Percentiles rank a stretch among this genome's conserved stretches.
Evolutionary conservation across 2,888 invertebrate species (phyloP).

Genomic region (Ormyrus nitidulus): DNA sequence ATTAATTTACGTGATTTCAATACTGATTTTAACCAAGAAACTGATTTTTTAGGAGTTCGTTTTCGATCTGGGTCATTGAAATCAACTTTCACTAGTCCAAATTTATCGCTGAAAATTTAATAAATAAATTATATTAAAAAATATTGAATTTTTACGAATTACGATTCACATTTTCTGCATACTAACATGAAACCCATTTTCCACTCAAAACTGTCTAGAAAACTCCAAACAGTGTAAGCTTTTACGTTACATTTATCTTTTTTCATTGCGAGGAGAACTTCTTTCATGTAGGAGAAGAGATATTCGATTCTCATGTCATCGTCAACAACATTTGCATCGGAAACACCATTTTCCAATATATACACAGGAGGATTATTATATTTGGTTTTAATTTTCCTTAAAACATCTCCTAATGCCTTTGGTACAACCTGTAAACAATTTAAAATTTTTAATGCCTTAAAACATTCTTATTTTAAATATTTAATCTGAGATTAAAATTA

Average conservation of each 20-base stretch:
- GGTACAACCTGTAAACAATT: conserved; percentile 69
- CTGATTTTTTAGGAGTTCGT: conserved; percentile 81
- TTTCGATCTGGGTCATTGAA: conserved; percentile 78
- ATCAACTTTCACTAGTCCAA: conserved; percentile 84
- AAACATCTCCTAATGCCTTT: conserved; percentile 72
- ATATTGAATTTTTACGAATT: background rate
- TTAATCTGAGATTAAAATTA: conserved; percentile 65
- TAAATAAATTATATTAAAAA: background rate
- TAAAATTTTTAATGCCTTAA: background rate
- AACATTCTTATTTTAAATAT: background rate
- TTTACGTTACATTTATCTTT: conserved; percentile 76
- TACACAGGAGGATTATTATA: conserved; percentile 71
- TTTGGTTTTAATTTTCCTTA: conserved; percentile 72
- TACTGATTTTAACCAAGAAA: conserved; percentile 73
- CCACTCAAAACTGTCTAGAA: conserved; percentile 84
- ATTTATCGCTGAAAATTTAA: conserved; percentile 70
- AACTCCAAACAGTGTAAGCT: conserved; percentile 80
- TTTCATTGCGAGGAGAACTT: conserved; percentile 76
- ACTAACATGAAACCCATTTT: conserved; percentile 77
- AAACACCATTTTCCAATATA: conserved; percentile 73
- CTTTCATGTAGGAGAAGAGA: conserved; percentile 74
- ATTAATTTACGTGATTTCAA: no score
- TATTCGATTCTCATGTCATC: conserved; percentile 64
- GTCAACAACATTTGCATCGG: conserved; percentile 62
- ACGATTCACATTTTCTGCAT: no score